Conservation (phyloP, 2,797 vertebrate species). For the Tenualosa ilisha region DNA sequence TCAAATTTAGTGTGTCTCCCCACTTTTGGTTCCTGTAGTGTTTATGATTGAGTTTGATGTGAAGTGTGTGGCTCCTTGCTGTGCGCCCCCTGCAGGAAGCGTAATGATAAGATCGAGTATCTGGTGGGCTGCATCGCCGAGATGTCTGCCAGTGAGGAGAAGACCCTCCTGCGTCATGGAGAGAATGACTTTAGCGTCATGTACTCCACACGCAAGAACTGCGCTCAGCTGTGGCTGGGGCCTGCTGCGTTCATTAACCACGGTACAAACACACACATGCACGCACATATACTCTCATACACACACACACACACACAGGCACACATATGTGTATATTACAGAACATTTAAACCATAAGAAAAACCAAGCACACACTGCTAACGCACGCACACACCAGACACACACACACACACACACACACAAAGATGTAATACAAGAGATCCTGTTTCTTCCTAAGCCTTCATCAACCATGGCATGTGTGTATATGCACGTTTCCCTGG, state of each 20-base stretch:
- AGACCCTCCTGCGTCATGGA: conserved; percentile 89
- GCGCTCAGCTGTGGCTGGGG: conserved; percentile 94
- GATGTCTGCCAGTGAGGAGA: conserved; percentile 92
- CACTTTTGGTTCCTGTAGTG: background rate
- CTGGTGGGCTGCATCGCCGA: conserved; percentile 95
- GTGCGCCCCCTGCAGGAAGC: conserved; percentile 77
- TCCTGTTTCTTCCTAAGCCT: background rate
- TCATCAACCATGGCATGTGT: conserved; percentile 37
- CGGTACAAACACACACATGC: conserved; percentile 68
- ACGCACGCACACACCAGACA: background rate
- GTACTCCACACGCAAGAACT: conserved; percentile 97
- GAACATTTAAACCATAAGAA: too few species aligned
- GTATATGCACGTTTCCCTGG: background rate
- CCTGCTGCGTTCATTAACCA: conserved; percentile 97
- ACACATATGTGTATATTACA: too few species aligned
- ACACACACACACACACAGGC: too few species aligned
- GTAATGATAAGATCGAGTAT: conserved; percentile 95
- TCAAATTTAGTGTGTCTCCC: too few species aligned
- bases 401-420: background rate
- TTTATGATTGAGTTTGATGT: background rate
- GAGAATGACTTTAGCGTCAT: conserved; percentile 98
- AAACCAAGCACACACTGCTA: conserved; percentile 21
- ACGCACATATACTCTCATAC: background rate
- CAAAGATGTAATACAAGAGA: background rate
- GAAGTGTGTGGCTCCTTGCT: background rate